Percentiles rank a stretch among this genome's conserved stretches.
Conservation (phyloP, 1,140 invertebrate genomes). For the Stratiolaelaps scimitus region DNA sequence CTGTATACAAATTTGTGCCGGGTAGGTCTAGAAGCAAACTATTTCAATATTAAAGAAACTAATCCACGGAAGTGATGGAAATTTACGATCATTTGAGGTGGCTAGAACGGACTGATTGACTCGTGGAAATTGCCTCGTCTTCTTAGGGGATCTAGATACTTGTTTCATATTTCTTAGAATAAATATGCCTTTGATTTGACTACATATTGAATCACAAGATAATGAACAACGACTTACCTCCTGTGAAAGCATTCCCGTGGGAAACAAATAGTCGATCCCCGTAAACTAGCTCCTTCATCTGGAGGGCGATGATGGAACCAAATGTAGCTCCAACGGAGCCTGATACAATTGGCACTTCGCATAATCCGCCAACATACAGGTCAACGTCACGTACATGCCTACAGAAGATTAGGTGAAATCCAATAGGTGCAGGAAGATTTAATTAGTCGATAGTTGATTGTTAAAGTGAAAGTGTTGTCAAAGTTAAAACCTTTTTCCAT, state of each 20-base stretch:
- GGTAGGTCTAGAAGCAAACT: too few relatives aligned
- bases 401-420: too few relatives aligned
- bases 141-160: too few relatives aligned
- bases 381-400: slow-evolving; percentile 2
- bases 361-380: slow-evolving; percentile 16
- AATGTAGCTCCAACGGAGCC: background rate
- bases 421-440: too few relatives aligned
- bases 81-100: background rate
- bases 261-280: background rate
- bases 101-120: background rate
- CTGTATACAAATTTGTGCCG: too few relatives aligned
- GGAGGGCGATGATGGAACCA: background rate
- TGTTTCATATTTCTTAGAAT: too few relatives aligned
- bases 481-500: too few relatives aligned
- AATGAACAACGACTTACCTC: background rate
- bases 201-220: too few relatives aligned
- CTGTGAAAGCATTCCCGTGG: background rate
- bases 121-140: background rate
- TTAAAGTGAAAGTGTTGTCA: too few relatives aligned
- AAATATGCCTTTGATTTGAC: too few relatives aligned
- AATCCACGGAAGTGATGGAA: background rate
- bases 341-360: background rate
- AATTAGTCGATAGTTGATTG: too few relatives aligned
- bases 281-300: background rate
- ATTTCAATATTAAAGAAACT: background rate